Percentiles rank a stretch among this genome's conserved stretches.
phyloP scores from a whole-genome alignment of 2,113 vertebrate species.

The Diglossa brunneiventris region DNA sequence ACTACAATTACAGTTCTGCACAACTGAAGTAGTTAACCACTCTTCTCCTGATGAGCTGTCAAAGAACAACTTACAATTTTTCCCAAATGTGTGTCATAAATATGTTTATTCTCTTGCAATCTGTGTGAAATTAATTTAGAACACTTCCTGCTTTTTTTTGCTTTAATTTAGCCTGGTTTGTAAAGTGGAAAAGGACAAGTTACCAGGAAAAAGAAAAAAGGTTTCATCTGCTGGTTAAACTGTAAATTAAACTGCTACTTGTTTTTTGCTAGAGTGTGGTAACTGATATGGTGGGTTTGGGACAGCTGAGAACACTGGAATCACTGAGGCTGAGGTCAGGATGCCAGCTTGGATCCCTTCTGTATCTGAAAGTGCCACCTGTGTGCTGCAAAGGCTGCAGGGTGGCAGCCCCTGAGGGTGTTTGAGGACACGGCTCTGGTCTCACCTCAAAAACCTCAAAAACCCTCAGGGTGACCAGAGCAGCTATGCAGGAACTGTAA shows the following conservation, averaged over 20 bases:
- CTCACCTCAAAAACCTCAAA: neutral
- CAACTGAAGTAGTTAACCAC: neutral
- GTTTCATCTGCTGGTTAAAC: neutral
- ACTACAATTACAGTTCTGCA: neutral
- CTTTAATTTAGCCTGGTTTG: neutral
- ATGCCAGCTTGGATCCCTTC: neutral
- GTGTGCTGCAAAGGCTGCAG: neutral
- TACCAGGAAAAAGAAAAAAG: neutral
- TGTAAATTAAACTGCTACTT: neutral
- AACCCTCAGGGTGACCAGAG: neutral
- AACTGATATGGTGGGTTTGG: neutral
- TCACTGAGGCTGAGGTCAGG: neutral
- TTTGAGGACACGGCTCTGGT: neutral
- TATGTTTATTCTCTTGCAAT: neutral
- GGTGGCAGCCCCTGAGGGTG: neutral
- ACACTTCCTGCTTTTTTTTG: neutral
- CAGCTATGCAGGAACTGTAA: neutral
- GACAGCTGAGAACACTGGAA: neutral
- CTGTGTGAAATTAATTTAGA: conserved; percentile 1
- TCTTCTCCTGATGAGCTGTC: conserved; percentile 15
- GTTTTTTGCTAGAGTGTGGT: neutral
- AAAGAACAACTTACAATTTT: neutral
- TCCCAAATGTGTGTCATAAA: neutral
- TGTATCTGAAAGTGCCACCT: neutral
- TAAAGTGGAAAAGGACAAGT: neutral